Evolutionary conservation across 2,797 vertebrate genomes (phyloP), one percentile per base, ranked within the genome.

Genomic region (Sarcophilus harrisii): DNA sequence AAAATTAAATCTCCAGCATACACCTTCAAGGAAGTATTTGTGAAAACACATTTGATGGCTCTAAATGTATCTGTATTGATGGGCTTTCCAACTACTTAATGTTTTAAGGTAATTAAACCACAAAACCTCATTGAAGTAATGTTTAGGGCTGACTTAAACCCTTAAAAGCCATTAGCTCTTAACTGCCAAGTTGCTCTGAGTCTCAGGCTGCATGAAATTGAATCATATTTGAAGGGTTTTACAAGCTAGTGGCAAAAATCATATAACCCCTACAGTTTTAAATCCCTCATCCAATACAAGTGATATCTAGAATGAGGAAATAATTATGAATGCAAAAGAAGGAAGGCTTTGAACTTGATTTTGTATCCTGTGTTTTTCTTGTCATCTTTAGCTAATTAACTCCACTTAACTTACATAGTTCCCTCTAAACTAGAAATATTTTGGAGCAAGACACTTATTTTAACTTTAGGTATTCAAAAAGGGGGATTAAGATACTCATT

Each of bases 101-200:
- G 95, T 97, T 97, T 97, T 97, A 97, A 98, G 96, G 96, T 98
- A 97, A 98, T 97, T 97, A 97, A 98, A 94, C 97, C 94, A 96
- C 96, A 97, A 97, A 97, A 97, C 93, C 96, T 97, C 96, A 97
- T 96, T 95, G 96, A 95, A 97, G 95, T 97, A 98, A 98, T 96
- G 97, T 98, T 98, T 97, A 96, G 94, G 96, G 93, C 95, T 98
- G 96, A 96, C 97, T 97, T 98, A 97, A 97, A 98, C 94, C 92
- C 96, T 98, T 97, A 97, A 97, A 98, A 97, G 96, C 95, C 93
- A 97, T 97, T 98, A 97, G 97, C 97, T 95, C 95, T 95, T 98
- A 97, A 98, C 97, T 98, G 97, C 96, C 97, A 98, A 97, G 96
- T 98, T 98, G 96, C 96, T 97, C 95, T 94, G 96, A 94, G 96